Base-by-base conservation (phyloP, 2,888 invertebrate species). In the Cheilosia urbana region DNA sequence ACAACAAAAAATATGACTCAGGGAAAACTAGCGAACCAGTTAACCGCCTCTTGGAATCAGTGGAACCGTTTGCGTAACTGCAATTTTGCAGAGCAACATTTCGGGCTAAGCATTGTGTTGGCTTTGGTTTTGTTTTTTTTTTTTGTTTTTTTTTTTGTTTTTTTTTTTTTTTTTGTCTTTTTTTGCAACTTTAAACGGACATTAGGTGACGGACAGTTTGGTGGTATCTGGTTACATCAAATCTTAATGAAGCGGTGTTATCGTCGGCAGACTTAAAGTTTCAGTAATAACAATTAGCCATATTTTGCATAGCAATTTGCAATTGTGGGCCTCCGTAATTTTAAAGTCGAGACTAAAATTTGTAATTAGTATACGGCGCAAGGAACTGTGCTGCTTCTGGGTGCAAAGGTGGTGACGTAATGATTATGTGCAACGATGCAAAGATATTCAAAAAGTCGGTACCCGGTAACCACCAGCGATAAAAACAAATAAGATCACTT, bases 31-130 rank as follows among this genome's bases (percentile, higher is more conserved):
- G 21, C 21, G 47, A 71, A 66, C 53, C 62, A 57, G 47, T 55
- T 62, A 73, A 73, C 73, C 78, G 47, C 62, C 51, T 51, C 21
- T 34, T 34, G 57, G 3, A 47, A 19, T 24, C 76, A 82, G 42
- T 71, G 76, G 55, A 78, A 83, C 63, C 49, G 57, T 57, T 83
- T 83, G 68, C 78, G 51, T 78, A 78, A 83, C 68, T 78, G 55
- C 78, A 73, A 78, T 69, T 78, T 66, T 78, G 47, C 57, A 60
- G 53, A 83, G 78, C 77, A 66, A 62, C 42, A 47, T 42, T 42
- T 55, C 71, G 66, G 45, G 53, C 42, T 72, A 24, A 3, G 24
- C 37, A 58, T 30, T 58, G n/a, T 30, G 57, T 66, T 65, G 40
- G 40, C 40, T 63, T 69, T 63, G 6, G n/a, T 37, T 58, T 65